Percentiles rank a stretch among this genome's conserved stretches.
These are phyloP conservation scores for Macrochelys suwanniensis DNA, from an alignment of 2,797 vertebrate species.

Conservation along the genomic window DNA sequence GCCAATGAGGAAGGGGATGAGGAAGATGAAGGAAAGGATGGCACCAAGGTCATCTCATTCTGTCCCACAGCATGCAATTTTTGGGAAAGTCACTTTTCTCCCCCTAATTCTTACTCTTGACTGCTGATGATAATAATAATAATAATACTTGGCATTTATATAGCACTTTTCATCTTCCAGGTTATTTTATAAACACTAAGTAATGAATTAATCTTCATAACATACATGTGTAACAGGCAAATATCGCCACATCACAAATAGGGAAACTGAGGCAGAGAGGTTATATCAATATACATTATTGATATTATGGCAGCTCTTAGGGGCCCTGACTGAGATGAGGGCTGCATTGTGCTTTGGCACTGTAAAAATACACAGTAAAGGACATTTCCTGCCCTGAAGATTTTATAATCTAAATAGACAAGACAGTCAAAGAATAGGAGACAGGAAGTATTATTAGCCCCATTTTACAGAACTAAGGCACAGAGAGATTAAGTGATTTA, in stretches of 20 bases:
- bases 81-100: slow-evolving; percentile 43
- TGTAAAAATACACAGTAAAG: slow-evolving; percentile 55
- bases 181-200: slow-evolving; percentile 59
- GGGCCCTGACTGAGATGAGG: slow-evolving; percentile 73
- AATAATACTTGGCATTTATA: slow-evolving; percentile 76
- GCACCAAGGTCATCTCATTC: slow-evolving; percentile 63
- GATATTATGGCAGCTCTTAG: slow-evolving; percentile 73
- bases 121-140: slow-evolving; percentile 68
- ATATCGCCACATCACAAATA: slow-evolving; percentile 70
- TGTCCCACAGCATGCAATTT: neutral
- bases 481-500: slow-evolving; percentile 50
- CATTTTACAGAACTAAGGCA: slow-evolving; percentile 31
- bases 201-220: slow-evolving; percentile 78
- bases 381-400: slow-evolving; percentile 69
- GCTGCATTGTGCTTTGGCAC: slow-evolving; percentile 67
- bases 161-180: slow-evolving; percentile 75
- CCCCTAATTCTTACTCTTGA: slow-evolving; percentile 29
- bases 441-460: neutral
- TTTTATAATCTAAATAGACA: slow-evolving; percentile 67
- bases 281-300: slow-evolving; percentile 71
- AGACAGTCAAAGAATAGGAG: slow-evolving; percentile 48
- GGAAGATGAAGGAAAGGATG: slow-evolving; percentile 71
- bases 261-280: slow-evolving; percentile 76
- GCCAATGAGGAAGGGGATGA: slow-evolving; percentile 76
- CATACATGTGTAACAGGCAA: slow-evolving; percentile 66